Evolutionary conservation across 2,888 invertebrate species (phyloP), one percentile per base, ranked within the genome.

Genomic region (Kuschelorhynchus macadamiae): DNA sequence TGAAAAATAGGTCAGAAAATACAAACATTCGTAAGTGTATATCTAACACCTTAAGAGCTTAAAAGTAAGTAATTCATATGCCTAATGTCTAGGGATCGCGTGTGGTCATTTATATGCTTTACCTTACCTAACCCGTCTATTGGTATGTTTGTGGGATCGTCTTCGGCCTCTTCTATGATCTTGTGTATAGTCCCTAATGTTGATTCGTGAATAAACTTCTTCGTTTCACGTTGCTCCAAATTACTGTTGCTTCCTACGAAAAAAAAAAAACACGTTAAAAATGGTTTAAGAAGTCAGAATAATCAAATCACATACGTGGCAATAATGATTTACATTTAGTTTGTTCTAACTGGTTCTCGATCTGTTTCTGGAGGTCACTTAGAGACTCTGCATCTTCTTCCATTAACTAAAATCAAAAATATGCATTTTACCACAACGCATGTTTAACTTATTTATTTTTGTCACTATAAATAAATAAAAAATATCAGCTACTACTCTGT

Each of bases 271-370:
- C 4, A 25, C 9, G 39, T 4, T 33, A 25, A 1, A 47, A 47
- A 25, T 44, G 18, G 50, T n/a, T 61, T 50, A 1, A 52, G 36
- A 20, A 61, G 41, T 61, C 61, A 25, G 25, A 25, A 7, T 25
- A 25, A 25, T 25, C 7, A 25, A 3, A 7, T 3, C 3, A 25
- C 25, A 7, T 25, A 39, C 57, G 56, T 55, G 36, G 11, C 1
- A 79, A 78, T 36, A 46, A 5, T 18, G 46, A 4, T 18, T 2
- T 30, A 9, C 2, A 25, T 69, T 20, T 60, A 16, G 55, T 53
- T 90, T 85, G 88, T 73, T 95, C 93, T 70, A 97, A 82, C 67
- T 94, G 92, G 20, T 85, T 85, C 78, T 97, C 96, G 77, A 97
- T 97, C 85, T 95, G 91, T 72, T 87, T 88, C 81, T 96, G 95